Percentiles rank a stretch among this genome's conserved stretches.
Conservation (phyloP, 2,797 vertebrate species). For the Acropternis orthonyx region DNA sequence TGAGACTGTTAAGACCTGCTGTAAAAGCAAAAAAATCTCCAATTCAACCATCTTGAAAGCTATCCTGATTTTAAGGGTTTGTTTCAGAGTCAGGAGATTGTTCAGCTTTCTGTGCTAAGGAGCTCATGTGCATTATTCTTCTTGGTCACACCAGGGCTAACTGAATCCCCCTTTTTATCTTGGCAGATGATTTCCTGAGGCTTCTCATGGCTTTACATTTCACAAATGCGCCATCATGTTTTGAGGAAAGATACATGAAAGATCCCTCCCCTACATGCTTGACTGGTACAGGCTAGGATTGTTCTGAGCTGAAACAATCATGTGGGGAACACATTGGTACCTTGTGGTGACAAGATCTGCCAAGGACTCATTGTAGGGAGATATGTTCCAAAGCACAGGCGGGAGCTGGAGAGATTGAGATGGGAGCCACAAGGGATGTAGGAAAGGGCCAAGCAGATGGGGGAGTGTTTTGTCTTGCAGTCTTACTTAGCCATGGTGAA, state of each 20-base stretch:
- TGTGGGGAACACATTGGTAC: background rate
- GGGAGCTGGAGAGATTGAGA: background rate
- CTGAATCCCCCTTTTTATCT: background rate
- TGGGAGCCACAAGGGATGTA: background rate
- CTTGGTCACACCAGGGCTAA: background rate
- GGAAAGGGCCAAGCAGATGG: background rate
- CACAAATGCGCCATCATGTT: background rate
- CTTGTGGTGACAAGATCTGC: background rate
- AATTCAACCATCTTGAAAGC: background rate
- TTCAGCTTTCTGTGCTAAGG: background rate
- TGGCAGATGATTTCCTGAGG: background rate
- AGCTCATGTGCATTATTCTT: background rate
- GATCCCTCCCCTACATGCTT: background rate
- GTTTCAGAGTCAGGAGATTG: background rate
- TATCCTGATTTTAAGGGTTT: background rate
- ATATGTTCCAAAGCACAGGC: background rate
- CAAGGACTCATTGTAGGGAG: background rate
- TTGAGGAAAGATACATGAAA: background rate
- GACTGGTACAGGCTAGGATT: background rate
- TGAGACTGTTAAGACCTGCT: background rate
- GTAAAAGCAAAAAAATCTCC: background rate
- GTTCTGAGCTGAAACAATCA: background rate
- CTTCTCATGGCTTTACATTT: background rate
- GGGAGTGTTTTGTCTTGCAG: background rate
- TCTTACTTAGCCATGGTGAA: accelerated